Evolutionary conservation across 2,113 vertebrate species (phyloP).

Genomic region (crab-eating macaque (Macaca fascicularis)): T2T-MFA8v1.1 NC_088390.1:72613501-72614000

Average conservation of each 20-base stretch:
- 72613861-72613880: background rate
- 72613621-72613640: background rate
- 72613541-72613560: slow-evolving; percentile 85
- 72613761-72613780: background rate
- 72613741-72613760: background rate
- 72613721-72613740: background rate
- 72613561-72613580: slow-evolving; percentile 89
- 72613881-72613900: background rate
- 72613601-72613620: slow-evolving; percentile 92
- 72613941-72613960: background rate
- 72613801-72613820: background rate
- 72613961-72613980: slow-evolving; percentile 19
- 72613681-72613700: background rate
- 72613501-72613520: slow-evolving; percentile 95
- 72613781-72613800: background rate
- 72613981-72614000: slow-evolving; percentile 14
- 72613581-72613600: slow-evolving; percentile 95
- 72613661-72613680: background rate
- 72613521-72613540: slow-evolving; percentile 92
- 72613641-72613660: slow-evolving; percentile 3
- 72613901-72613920: background rate
- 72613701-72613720: background rate
- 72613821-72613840: background rate
- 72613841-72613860: background rate
- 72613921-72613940: background rate